A percentile compares a stretch with the other conserved stretches of the same genome.
These are phyloP conservation scores for Steinernema scapterisci DNA, from an alignment of 2,888 invertebrate genomes.

Conservation along the genomic window DNA sequence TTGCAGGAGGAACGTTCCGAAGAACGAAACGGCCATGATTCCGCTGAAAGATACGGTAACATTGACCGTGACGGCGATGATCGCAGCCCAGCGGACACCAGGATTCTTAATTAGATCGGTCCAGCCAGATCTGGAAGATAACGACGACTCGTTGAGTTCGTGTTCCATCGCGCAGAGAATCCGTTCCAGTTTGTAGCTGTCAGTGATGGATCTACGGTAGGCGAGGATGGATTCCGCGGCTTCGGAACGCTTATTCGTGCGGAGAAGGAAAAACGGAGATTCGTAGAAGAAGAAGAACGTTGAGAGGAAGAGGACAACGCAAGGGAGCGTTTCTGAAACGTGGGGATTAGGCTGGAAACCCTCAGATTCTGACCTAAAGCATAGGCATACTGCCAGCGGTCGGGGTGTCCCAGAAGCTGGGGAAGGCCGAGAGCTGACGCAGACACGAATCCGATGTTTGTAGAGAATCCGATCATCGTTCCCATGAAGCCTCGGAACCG, in stretches of 20 bases:
- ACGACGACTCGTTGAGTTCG: neutral
- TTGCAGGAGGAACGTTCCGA: constrained; percentile 56
- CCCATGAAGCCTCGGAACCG: constrained; percentile 55
- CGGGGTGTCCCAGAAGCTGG: constrained; percentile 47
- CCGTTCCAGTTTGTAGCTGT: neutral
- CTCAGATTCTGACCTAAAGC: constrained; percentile 39
- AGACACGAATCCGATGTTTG: constrained; percentile 54
- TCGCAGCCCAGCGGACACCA: constrained; percentile 36
- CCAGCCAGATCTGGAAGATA: neutral
- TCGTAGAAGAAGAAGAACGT: constrained; percentile 39
- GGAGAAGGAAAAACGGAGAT: constrained; percentile 48
- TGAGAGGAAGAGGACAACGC: constrained; percentile 38
- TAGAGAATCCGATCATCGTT: constrained; percentile 55
- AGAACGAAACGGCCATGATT: constrained; percentile 59
- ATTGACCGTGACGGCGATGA: constrained; percentile 48
- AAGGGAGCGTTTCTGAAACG: constrained; percentile 43
- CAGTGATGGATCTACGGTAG: neutral
- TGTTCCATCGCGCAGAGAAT: constrained; percentile 3
- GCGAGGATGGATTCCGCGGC: neutral
- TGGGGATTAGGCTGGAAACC: neutral
- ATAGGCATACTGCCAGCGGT: constrained; percentile 53
- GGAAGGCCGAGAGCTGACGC: constrained; percentile 52
- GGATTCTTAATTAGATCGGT: neutral
- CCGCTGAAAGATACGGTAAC: constrained; percentile 56
- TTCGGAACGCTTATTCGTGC: neutral